Conservation (phyloP, 2,888 invertebrate species). For the Plebejus anna region DNA sequence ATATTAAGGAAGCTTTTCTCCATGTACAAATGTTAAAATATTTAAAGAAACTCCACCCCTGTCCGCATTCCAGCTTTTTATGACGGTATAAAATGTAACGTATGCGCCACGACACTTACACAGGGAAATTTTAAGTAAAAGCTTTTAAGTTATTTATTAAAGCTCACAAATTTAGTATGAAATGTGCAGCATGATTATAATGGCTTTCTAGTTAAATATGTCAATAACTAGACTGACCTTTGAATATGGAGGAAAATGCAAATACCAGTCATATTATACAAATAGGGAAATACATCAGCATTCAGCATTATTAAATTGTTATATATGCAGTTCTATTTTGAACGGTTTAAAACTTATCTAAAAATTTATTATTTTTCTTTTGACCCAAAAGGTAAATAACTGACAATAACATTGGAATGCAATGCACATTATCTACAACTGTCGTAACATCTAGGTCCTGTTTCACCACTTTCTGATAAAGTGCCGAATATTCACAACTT, state of each 20-base stretch:
- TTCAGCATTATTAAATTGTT: not conserved
- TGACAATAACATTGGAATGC: not conserved
- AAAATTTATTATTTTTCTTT: too few species aligned
- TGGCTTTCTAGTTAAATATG: constrained; percentile 2
- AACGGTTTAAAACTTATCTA: too few species aligned
- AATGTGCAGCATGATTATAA: not conserved
- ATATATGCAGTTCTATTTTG: too few species aligned
- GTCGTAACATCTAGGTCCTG: too few species aligned
- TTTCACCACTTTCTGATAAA: too few species aligned
- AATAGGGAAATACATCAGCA: not conserved
- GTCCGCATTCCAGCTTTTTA: constrained; percentile 24
- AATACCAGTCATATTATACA: not conserved
- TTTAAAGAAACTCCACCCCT: constrained; percentile 5
- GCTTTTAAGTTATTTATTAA: constrained; percentile 17
- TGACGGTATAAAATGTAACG: constrained; percentile 14
- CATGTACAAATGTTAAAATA: constrained; percentile 21
- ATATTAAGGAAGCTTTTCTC: constrained; percentile 9
- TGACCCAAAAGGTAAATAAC: too few species aligned
- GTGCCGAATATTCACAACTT: too few species aligned
- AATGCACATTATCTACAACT: not conserved
- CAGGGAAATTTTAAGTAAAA: not conserved
- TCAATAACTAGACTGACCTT: constrained; percentile 2
- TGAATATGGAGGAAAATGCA: not conserved
- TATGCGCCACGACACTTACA: constrained; percentile 18
- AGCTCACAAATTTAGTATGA: not conserved